Evolutionary conservation across 2,888 invertebrate species (phyloP).

Genomic region (Salticus scenicus): DNA sequence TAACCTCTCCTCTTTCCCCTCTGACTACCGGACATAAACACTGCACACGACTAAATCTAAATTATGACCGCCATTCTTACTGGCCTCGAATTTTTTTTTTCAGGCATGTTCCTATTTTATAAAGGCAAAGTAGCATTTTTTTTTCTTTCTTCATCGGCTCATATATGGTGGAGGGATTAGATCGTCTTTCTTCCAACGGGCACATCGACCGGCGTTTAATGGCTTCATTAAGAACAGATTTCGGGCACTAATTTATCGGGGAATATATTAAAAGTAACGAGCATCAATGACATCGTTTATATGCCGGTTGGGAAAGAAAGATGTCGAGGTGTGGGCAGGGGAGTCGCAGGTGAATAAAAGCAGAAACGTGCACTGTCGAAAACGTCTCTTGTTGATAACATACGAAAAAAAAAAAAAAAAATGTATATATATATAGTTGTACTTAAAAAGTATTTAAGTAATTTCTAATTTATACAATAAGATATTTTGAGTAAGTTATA

Average conservation of each 20-base stretch:
- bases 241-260: constrained; percentile 64
- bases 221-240: constrained; percentile 69
- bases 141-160: neutral
- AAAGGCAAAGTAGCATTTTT: neutral
- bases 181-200: neutral
- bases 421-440: no score
- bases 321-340: neutral
- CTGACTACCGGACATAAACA: constrained; percentile 24
- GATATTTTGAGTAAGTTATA: no score
- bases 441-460: no score
- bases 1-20: constrained; percentile 34
- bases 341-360: neutral
- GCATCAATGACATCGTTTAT: constrained; percentile 62
- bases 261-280: constrained; percentile 68
- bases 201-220: constrained; percentile 57
- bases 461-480: no score
- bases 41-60: constrained; percentile 51
- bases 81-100: constrained; percentile 30
- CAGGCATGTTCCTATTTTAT: neutral
- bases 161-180: constrained; percentile 2
- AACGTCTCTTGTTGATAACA: no score
- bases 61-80: constrained; percentile 55
- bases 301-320: constrained; percentile 20
- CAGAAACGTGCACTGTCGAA: no score
- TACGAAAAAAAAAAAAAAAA: neutral